Conservation (phyloP, 2,113 vertebrate species). For the Gopherus evgoodei region DNA sequence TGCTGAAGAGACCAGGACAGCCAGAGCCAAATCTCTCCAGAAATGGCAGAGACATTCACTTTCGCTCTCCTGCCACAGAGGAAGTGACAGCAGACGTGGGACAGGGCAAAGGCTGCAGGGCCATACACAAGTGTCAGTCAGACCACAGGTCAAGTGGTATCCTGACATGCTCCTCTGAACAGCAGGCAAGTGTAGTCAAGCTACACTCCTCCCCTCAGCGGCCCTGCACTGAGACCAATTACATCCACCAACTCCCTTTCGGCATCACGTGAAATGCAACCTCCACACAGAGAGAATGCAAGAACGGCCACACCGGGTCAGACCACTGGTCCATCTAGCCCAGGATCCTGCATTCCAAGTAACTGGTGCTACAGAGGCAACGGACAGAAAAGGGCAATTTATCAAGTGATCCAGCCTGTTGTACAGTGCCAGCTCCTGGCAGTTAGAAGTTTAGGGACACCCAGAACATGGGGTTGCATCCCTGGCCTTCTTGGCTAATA, state of each 20-base stretch:
- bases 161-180: not conserved
- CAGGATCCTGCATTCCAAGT: not conserved
- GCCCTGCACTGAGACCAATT: accelerated
- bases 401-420: not conserved
- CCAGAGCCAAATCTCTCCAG: too few species aligned
- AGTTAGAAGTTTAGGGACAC: not conserved
- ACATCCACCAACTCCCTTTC: not conserved
- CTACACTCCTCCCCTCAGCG: not conserved
- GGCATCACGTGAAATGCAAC: accelerated
- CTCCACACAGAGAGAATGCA: not conserved
- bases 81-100: not conserved
- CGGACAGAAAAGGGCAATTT: not conserved
- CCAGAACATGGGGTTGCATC: not conserved
- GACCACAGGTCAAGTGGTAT: not conserved
- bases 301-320: not conserved
- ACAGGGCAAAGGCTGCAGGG: not conserved
- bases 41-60: too few species aligned
- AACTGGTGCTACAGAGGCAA: not conserved
- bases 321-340: not conserved
- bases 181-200: not conserved
- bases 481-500: not conserved
- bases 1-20: too few species aligned
- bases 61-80: too few species aligned
- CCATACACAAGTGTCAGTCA: too few species aligned
- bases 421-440: not conserved